These are phyloP conservation scores for Potamilus streckersoni DNA, from an alignment of 1,140 invertebrate genomes.

Conservation along the genomic window DNA sequence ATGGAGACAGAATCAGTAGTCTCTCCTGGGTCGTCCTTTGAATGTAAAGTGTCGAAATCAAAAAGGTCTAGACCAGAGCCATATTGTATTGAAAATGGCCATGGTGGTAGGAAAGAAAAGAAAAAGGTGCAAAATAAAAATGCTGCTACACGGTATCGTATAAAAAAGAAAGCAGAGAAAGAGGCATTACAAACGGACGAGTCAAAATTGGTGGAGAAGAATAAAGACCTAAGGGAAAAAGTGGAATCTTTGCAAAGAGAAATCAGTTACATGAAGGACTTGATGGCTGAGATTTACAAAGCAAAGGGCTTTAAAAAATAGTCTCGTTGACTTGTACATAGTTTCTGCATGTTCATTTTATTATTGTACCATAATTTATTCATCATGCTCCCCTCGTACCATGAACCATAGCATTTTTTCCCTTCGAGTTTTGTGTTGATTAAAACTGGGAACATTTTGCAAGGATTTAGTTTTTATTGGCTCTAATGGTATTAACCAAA, in stretches of 20 bases:
- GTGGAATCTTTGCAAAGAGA: conserved; percentile 81
- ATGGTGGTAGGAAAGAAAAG: conserved; percentile 68
- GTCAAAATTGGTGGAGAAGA: conserved; percentile 75
- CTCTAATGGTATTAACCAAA: too few relatives aligned
- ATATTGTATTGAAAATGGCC: too few relatives aligned
- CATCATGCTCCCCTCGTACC: too few relatives aligned
- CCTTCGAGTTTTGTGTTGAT: too few relatives aligned
- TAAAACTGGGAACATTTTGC: too few relatives aligned
- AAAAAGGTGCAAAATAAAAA: conserved; percentile 96
- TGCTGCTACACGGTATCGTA: conserved; percentile 88
- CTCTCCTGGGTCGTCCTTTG: too few relatives aligned
- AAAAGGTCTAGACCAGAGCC: too few relatives aligned
- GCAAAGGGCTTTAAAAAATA: conserved; percentile 21
- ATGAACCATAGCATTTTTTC: too few relatives aligned
- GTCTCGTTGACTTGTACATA: neutral
- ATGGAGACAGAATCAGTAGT: too few relatives aligned
- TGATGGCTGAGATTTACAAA: conserved; percentile 81
- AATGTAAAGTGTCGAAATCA: too few relatives aligned
- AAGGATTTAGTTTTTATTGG: too few relatives aligned
- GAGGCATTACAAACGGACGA: conserved; percentile 82
- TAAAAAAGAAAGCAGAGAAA: conserved; percentile 90
- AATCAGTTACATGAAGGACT: conserved; percentile 84
- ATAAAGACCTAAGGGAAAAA: conserved; percentile 76
- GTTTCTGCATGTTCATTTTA: neutral
- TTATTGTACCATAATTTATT: neutral